A percentile compares a stretch with the other conserved stretches of the same genome.
Evolutionary conservation across 2,888 invertebrate species (phyloP).

Genomic region (Hemicrepidius hirtus): DNA sequence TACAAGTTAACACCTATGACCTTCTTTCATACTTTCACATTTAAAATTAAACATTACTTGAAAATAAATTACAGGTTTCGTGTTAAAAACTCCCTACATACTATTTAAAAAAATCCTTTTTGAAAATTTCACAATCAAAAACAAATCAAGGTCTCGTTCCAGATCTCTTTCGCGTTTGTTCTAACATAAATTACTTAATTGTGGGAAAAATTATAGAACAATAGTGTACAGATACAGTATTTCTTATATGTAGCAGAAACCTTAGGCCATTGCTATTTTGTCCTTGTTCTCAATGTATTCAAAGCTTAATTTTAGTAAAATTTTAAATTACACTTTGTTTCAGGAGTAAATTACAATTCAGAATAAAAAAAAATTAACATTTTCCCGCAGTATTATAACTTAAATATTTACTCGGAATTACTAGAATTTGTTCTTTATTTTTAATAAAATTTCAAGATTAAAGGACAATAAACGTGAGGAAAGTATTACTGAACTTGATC

Average conservation of each 20-base stretch:
- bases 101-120: conserved; percentile 13
- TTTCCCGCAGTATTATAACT: no score
- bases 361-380: no score
- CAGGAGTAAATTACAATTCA: no score
- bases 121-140: conserved; percentile 22
- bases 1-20: conserved; percentile 18
- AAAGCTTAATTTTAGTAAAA: neutral
- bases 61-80: conserved; percentile 9
- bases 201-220: conserved; percentile 20
- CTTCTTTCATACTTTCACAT: conserved; percentile 21
- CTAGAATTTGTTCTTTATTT: no score
- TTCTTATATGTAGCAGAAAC: conserved; percentile 19
- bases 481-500: neutral
- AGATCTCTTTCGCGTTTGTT: conserved; percentile 25
- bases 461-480: no score
- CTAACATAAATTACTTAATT: conserved; percentile 18
- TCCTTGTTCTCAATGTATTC: conserved; percentile 17
- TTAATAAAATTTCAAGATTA: no score
- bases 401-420: no score
- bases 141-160: conserved; percentile 26
- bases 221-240: neutral
- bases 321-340: no score
- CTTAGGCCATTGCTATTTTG: conserved; percentile 15
- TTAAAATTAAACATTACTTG: conserved; percentile 8
- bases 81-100: neutral